A percentile compares a stretch with the other conserved stretches of the same genome.
Conservation (phyloP, 1,140 invertebrate species). For the Hermatobates lingyangjiaoensis region DNA sequence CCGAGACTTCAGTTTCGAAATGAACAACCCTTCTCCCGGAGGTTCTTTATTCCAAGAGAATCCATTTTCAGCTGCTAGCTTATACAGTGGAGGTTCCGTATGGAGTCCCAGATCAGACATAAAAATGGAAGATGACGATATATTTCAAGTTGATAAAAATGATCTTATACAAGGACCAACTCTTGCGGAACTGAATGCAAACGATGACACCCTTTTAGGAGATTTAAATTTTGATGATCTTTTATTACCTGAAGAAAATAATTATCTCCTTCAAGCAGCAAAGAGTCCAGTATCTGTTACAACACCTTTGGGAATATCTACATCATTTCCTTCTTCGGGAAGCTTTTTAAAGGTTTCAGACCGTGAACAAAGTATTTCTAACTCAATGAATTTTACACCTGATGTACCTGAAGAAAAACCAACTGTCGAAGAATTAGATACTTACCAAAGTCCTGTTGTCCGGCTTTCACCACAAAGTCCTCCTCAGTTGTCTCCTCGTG, state of each 20-base stretch:
- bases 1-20: conserved; percentile 29
- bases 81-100: conserved; percentile 27
- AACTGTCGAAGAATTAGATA: not conserved
- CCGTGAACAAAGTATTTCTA: conserved; percentile 8
- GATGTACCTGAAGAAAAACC: not conserved
- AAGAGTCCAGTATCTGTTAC: not conserved
- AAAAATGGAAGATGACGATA: conserved; percentile 70
- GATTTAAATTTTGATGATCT: conserved; percentile 74
- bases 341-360: conserved; percentile 7
- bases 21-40: conserved; percentile 12
- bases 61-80: conserved; percentile 22
- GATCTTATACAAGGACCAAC: conserved; percentile 69
- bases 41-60: conserved; percentile 30
- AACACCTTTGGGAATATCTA: not conserved
- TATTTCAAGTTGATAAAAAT: conserved; percentile 73
- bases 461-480: conserved; percentile 16
- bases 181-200: conserved; percentile 67
- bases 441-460: conserved; percentile 1
- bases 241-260: conserved; percentile 46
- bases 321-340: conserved; percentile 17
- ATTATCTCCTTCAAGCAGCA: conserved; percentile 21
- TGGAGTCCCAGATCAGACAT: conserved; percentile 34
- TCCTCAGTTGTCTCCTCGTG: conserved; percentile 14
- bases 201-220: conserved; percentile 53
- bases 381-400: conserved; percentile 3